These are phyloP conservation scores for Anas capensis DNA, from an alignment of 2,797 vertebrate species.

Conservation along the genomic window DNA sequence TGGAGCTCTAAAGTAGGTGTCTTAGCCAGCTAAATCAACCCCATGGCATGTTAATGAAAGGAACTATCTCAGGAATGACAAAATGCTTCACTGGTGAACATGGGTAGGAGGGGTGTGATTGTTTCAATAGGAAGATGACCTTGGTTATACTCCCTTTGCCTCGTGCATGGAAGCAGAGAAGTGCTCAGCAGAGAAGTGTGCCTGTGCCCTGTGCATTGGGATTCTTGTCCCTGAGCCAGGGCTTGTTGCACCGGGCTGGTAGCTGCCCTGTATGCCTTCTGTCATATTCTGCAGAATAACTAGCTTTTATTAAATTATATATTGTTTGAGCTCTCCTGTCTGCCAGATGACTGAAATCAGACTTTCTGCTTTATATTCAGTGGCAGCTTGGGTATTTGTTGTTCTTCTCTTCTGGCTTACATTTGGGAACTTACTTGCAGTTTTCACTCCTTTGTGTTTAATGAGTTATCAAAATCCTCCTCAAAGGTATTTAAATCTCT, in stretches of 20 bases:
- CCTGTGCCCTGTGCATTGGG: accelerated
- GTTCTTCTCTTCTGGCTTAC: neutral
- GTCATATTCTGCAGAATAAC: neutral
- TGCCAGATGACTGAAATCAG: neutral
- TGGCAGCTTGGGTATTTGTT: neutral
- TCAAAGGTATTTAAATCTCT: neutral
- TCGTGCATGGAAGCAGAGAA: accelerated
- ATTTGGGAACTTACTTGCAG: neutral
- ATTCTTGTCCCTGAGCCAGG: neutral
- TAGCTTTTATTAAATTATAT: neutral
- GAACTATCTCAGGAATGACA: neutral
- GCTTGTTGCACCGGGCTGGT: accelerated
- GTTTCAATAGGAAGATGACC: neutral
- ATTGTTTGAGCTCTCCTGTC: neutral
- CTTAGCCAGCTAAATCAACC: neutral
- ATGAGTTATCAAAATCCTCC: neutral
- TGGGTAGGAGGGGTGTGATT: neutral
- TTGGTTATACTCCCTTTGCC: neutral
- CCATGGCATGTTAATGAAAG: neutral
- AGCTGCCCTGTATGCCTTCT: neutral
- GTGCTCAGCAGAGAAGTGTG: accelerated
- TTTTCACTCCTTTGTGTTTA: neutral
- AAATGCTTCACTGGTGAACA: neutral
- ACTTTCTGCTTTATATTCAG: neutral
- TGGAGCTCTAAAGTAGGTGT: neutral